Conservation (phyloP, 2,113 vertebrate genomes). For the Cryptoleucopteryx plumbea region DNA sequence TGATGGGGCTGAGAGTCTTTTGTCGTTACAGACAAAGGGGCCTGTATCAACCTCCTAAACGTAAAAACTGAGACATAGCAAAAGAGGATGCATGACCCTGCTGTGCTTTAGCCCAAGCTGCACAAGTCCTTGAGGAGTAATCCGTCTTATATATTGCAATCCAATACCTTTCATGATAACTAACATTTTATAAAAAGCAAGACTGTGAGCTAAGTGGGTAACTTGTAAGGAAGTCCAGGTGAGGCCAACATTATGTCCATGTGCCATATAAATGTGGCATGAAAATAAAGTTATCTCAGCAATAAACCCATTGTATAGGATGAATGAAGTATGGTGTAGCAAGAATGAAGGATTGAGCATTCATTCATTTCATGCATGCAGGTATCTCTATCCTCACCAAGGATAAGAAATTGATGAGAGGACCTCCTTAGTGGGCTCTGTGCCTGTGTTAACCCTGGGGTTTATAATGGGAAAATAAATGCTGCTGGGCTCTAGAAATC, state of each 20-base stretch:
- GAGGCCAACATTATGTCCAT: background rate
- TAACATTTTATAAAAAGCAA: background rate
- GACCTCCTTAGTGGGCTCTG: background rate
- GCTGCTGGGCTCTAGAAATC: background rate
- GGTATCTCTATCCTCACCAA: background rate
- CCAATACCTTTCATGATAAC: background rate
- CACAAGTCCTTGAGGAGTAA: background rate
- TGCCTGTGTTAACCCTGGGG: background rate
- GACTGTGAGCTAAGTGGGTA: background rate
- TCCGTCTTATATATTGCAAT: background rate
- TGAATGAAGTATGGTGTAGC: background rate
- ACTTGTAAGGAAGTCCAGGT: background rate
- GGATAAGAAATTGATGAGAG: background rate
- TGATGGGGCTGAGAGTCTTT: background rate
- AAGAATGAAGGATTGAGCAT: background rate
- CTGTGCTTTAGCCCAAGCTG: background rate
- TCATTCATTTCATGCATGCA: background rate
- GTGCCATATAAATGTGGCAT: background rate
- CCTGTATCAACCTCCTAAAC: rapidly evolving
- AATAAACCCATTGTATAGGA: background rate
- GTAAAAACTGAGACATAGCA: background rate
- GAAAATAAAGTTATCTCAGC: background rate
- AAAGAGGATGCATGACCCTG: background rate
- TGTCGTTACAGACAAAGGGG: background rate
- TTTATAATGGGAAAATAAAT: background rate